Evolutionary conservation across 2,113 vertebrate genomes (phyloP).

Genomic region (Gila orcuttii): DNA sequence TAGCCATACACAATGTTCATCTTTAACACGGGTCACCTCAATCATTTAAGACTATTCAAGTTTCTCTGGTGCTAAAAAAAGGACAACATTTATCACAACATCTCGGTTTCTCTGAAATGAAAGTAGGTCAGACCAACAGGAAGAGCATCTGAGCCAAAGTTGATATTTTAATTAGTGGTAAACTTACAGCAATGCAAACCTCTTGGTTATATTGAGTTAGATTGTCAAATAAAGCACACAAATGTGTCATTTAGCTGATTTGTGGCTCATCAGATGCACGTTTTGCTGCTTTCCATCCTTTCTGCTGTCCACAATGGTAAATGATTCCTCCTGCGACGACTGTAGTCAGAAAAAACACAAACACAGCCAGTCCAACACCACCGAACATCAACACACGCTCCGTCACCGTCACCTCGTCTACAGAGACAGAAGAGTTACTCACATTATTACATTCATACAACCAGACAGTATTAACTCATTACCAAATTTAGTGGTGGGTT

Average conservation of each 20-base stretch:
- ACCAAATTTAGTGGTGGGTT: no score
- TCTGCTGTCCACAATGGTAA: neutral
- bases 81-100: neutral
- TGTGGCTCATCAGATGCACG: no score
- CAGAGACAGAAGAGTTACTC: neutral
- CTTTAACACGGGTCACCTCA: no score
- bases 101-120: no score
- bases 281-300: neutral
- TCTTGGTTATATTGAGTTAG: no score
- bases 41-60: no score
- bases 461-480: neutral
- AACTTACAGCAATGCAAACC: neutral
- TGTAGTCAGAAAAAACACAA: neutral
- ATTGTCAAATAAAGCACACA: neutral
- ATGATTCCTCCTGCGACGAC: neutral
- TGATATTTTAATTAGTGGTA: neutral
- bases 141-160: neutral
- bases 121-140: neutral
- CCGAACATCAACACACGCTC: neutral
- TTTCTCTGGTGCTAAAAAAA: neutral
- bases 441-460: neutral
- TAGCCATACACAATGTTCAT: neutral
- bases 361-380: neutral
- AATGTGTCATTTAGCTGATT: neutral
- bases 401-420: rapidly evolving